Evolutionary conservation across 2,113 vertebrate species (phyloP).

Genomic region (Gallinago paraguaiae): DNA sequence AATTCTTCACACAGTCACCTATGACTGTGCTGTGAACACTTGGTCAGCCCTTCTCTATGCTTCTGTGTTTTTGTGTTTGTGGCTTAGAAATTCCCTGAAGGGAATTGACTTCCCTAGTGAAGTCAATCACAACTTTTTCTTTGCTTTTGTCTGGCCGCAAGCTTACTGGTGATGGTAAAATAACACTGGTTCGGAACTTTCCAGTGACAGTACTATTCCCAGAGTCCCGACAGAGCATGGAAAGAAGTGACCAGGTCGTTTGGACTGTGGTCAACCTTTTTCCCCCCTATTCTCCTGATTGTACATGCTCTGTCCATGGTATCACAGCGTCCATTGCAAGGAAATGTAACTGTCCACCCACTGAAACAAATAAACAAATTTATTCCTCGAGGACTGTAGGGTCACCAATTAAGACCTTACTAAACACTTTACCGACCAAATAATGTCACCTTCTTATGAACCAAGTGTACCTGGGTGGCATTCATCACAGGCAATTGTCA

Average conservation of each 20-base stretch:
- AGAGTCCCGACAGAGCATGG: neutral
- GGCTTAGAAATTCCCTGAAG: neutral
- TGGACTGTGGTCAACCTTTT: neutral
- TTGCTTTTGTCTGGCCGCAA: neutral
- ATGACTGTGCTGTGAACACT: neutral
- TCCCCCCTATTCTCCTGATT: accelerated
- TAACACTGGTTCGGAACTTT: neutral
- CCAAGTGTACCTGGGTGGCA: neutral
- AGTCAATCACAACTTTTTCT: neutral
- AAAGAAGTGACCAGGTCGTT: neutral
- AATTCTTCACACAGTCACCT: neutral
- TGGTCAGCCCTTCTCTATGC: neutral
- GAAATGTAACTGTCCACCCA: neutral
- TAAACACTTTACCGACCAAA: neutral
- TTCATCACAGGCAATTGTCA: neutral
- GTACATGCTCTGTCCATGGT: neutral
- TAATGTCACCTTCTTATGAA: neutral
- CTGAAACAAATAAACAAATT: neutral
- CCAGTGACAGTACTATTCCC: neutral
- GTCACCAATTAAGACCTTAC: neutral
- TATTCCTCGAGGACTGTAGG: neutral
- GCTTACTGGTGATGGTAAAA: neutral
- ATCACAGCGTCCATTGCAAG: neutral
- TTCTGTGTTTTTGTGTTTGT: neutral
- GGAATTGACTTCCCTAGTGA: neutral